phyloP scores from a whole-genome alignment of 2,113 vertebrate genomes.

The Strix uralensis region DNA sequence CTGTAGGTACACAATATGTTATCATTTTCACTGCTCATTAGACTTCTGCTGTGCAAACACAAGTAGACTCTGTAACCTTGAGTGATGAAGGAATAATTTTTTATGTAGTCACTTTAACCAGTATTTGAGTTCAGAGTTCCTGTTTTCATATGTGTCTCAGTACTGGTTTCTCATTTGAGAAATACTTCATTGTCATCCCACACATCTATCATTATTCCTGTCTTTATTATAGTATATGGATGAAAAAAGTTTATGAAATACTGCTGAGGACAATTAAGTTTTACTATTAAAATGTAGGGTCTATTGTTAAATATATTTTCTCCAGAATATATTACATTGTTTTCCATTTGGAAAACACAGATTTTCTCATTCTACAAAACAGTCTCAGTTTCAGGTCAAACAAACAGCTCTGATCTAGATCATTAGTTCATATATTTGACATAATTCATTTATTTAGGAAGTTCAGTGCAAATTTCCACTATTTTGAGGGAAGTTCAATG shows the following conservation, averaged over 20 bases:
- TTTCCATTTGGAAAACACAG: neutral
- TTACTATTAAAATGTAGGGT: neutral
- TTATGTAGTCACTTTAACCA: neutral
- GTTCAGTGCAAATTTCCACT: neutral
- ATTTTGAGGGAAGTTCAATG: neutral
- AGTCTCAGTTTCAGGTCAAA: neutral
- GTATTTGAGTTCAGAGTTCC: neutral
- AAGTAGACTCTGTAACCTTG: neutral
- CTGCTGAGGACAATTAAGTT: neutral
- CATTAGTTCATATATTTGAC: neutral
- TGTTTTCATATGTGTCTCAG: neutral
- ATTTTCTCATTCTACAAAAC: neutral
- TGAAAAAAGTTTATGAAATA: neutral
- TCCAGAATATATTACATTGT: neutral
- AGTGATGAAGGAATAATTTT: neutral
- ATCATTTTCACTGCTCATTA: conserved; percentile 19
- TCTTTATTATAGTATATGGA: neutral
- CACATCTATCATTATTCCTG: neutral
- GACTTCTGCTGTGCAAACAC: neutral
- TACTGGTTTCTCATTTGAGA: neutral
- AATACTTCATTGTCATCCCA: neutral
- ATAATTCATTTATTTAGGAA: neutral
- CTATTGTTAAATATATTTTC: neutral
- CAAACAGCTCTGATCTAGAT: neutral
- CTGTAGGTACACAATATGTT: neutral